Conservation (phyloP, 2,888 invertebrate species). For the Bursaphelenchus okinawaensis region DNA sequence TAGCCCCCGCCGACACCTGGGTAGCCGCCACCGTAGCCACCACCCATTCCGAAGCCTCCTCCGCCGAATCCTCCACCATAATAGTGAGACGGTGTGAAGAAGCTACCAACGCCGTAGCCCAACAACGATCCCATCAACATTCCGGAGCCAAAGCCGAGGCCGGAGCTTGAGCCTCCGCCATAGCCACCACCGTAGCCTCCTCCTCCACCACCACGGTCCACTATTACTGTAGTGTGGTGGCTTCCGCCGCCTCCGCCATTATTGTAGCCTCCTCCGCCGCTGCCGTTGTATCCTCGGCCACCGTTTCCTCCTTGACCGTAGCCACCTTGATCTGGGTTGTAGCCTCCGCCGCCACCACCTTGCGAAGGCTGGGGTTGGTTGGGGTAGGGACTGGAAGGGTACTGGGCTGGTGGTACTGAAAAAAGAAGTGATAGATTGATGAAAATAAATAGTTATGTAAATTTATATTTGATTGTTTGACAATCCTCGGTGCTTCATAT, state of each 20-base stretch:
- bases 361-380: constrained; percentile 8
- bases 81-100: constrained; percentile 28
- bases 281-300: constrained; percentile 1
- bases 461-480: not conserved
- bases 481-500: not conserved
- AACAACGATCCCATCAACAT: constrained; percentile 43
- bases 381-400: constrained; percentile 45
- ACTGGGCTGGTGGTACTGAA: constrained; percentile 49
- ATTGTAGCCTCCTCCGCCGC: constrained; percentile 16
- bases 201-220: constrained; percentile 24
- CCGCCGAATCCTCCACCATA: constrained; percentile 35
- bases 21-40: constrained; percentile 37
- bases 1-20: constrained; percentile 35
- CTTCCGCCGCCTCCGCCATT: constrained; percentile 12
- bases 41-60: constrained; percentile 31
- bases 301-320: no score
- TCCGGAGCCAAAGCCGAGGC: constrained; percentile 43
- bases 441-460: not conserved
- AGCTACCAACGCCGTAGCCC: constrained; percentile 27
- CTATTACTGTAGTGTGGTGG: constrained; percentile 37
- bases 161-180: constrained; percentile 27
- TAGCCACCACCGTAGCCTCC: constrained; percentile 21
- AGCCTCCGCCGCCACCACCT: not conserved
- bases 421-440: not conserved
- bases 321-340: constrained; percentile 19